A percentile compares a stretch with the other conserved stretches of the same genome.
Conservation (phyloP, 1,140 invertebrate genomes). For the Sinonovacula constricta region DNA sequence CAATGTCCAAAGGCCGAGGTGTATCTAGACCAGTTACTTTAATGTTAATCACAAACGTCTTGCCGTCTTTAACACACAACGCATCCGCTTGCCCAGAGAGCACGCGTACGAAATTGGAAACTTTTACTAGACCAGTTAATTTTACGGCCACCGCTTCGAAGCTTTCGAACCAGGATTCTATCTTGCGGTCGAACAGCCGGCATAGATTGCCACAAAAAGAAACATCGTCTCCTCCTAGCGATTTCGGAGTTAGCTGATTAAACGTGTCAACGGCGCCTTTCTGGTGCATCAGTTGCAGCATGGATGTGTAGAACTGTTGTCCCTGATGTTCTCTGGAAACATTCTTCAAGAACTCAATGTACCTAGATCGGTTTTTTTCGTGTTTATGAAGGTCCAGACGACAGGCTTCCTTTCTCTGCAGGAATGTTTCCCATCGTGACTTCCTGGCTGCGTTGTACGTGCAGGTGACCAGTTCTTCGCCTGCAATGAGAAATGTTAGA, state of each 20-base stretch:
- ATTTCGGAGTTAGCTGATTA: constrained; percentile 49
- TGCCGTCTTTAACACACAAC: constrained; percentile 60
- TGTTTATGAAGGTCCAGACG: constrained; percentile 68
- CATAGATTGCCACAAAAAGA: constrained; percentile 66
- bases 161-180: constrained; percentile 67
- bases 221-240: constrained; percentile 29
- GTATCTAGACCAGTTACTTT: constrained; percentile 70
- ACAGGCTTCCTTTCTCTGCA: constrained; percentile 66
- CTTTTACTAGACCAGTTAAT: constrained; percentile 72
- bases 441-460: constrained; percentile 59
- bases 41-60: constrained; percentile 64
- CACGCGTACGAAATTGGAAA: constrained; percentile 69
- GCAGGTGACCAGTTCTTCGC: constrained; percentile 65
- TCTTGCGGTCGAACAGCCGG: constrained; percentile 67
- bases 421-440: constrained; percentile 64
- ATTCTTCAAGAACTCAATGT: constrained; percentile 63
- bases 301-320: constrained; percentile 62
- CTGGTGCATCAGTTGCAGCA: constrained; percentile 55
- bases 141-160: constrained; percentile 68
- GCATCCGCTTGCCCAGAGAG: constrained; percentile 67
- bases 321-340: constrained; percentile 66
- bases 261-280: constrained; percentile 68
- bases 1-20: constrained; percentile 68
- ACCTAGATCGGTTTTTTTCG: constrained; percentile 63
- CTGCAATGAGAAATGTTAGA: constrained; percentile 10